Conservation (phyloP, 2,888 invertebrate genomes). For the Dromius quadrimaculatus region DNA sequence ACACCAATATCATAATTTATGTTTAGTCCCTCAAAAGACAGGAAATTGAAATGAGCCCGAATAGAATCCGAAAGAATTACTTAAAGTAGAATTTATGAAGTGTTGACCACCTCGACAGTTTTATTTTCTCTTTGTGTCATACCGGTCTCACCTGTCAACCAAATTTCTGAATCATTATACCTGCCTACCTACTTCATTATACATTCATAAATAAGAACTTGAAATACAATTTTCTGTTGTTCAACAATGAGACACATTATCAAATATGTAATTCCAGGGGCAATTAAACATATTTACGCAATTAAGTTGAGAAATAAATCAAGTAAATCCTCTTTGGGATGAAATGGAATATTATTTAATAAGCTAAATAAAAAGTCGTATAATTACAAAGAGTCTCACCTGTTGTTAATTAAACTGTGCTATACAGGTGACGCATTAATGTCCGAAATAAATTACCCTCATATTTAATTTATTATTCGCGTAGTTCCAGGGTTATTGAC, state of each 20-base stretch:
- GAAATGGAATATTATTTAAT: conserved; percentile 7
- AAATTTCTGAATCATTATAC: not conserved
- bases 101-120: not conserved
- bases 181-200: conserved; percentile 6
- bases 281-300: conserved; percentile 14
- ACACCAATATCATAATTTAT: too few relatives aligned
- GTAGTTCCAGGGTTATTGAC: not conserved
- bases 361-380: not conserved
- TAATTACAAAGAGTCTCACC: conserved; percentile 14
- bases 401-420: conserved; percentile 44
- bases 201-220: conserved; percentile 25
- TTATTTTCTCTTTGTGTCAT: not conserved
- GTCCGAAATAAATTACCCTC: conserved; percentile 45
- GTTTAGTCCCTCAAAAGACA: too few relatives aligned
- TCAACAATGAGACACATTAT: conserved; percentile 21
- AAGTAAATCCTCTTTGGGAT: conserved; percentile 4
- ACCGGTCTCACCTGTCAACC: not conserved
- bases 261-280: conserved; percentile 21
- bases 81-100: not conserved
- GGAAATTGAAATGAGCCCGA: too few relatives aligned
- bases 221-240: conserved; percentile 16
- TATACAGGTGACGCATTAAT: conserved; percentile 38
- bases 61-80: too few relatives aligned
- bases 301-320: conserved; percentile 24
- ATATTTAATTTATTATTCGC: conserved; percentile 47